Evolutionary conservation across 2,113 vertebrate genomes (phyloP), one percentile per base, ranked within the genome.

Genomic region (Grammomys surdaster): DNA sequence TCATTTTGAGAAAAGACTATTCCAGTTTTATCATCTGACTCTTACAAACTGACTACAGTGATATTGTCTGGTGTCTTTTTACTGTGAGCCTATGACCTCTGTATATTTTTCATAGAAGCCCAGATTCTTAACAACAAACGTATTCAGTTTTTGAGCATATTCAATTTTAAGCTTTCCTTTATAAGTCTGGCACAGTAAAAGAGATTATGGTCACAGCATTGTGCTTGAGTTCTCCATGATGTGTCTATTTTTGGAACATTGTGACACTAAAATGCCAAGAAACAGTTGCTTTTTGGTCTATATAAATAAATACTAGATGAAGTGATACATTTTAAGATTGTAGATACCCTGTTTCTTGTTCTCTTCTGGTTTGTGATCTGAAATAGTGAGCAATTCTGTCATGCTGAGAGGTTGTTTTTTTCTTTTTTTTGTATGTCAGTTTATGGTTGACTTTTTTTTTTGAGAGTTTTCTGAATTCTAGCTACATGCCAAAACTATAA

Each of bases 161-260:
- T 95, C 67, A n/a, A 19, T 89, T 89, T 96, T 93, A 93, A 58
- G 54, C 16, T 81, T 96, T 87, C 16, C 91, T 94, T 97, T 95
- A 12, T 89, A 89, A 46, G 26, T 91, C 81, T 89, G 20, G 19
- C 4, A 40, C 81, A 88, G 92, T 88, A 26, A 48, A 63, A 54
- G 63, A 0, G 7, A 36, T 46, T n/a, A 63, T 69, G 36, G 10
- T 46, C 12, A 54, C 7, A 85, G 19, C 4, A 80, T 80, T 94
- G 31, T 36, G 24, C 24, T 9, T 89, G 33, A 26, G 31, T 91
- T 89, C 60, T 94, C 51, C 24, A 93, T 40, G 7, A 28, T 54
- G 91, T n/a, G 26, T 73, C 17, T 92, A 10, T 94, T 93, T 96
- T 95, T 84, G 76, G 40, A 94, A 92, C 6, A 95, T 60, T 81